Percentiles rank a stretch among this genome's conserved stretches.
These are phyloP conservation scores for Caloenas nicobarica DNA, from an alignment of 2,113 vertebrate species.

Conservation along the genomic window DNA sequence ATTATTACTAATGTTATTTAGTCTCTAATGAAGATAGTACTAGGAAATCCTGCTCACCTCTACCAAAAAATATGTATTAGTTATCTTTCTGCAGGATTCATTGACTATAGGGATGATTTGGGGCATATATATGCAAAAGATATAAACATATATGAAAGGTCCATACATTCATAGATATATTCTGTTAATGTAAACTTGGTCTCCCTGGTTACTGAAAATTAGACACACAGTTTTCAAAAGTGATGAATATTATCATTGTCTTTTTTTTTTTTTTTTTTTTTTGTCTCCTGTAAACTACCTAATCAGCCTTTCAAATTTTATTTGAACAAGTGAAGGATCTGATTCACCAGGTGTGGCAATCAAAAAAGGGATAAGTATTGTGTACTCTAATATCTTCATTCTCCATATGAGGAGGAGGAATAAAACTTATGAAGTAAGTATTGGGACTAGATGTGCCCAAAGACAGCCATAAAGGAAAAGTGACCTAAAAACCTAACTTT, in stretches of 20 bases:
- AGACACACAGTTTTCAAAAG: background rate
- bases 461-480: background rate
- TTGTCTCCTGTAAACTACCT: background rate
- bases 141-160: background rate
- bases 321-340: background rate
- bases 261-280: background rate
- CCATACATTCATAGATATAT: background rate
- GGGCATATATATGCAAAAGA: background rate
- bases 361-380: background rate
- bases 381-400: background rate
- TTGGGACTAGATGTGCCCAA: background rate
- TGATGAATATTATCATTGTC: background rate
- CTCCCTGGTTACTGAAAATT: background rate
- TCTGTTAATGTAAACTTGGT: background rate
- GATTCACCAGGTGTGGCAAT: background rate
- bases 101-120: background rate
- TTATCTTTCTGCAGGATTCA: background rate
- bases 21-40: background rate
- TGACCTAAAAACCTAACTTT: background rate
- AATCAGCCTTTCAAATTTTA: background rate
- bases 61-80: background rate
- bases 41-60: background rate
- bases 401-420: background rate
- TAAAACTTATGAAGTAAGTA: background rate
- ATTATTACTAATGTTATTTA: background rate